These are phyloP conservation scores for Rhincodon typus DNA, from an alignment of 2,797 vertebrate genomes.

Conservation along the genomic window DNA sequence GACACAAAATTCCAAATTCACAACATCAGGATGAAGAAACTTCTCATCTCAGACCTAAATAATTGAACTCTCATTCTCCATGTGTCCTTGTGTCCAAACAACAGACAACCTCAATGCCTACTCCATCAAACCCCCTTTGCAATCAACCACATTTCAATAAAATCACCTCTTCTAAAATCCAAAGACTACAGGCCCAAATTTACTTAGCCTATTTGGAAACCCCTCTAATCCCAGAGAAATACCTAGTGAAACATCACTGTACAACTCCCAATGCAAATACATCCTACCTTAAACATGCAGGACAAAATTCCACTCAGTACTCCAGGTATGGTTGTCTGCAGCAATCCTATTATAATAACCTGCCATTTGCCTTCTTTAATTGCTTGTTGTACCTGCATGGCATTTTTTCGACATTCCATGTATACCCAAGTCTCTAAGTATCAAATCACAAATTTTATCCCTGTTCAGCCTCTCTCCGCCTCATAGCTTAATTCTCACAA, in stretches of 20 bases:
- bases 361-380: not conserved
- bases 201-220: not conserved
- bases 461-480: too few relatives aligned
- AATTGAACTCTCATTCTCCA: not conserved
- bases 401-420: too few relatives aligned
- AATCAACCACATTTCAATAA: not conserved
- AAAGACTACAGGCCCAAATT: not conserved
- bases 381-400: too few relatives aligned
- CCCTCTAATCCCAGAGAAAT: not conserved
- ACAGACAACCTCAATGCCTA: not conserved
- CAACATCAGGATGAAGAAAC: not conserved
- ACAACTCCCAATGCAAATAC: not conserved
- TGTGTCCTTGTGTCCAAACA: not conserved
- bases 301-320: not conserved
- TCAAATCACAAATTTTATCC: too few relatives aligned
- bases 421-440: too few relatives aligned
- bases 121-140: not conserved
- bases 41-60: not conserved
- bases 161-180: not conserved
- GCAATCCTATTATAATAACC: not conserved
- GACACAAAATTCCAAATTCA: not conserved
- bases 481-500: too few relatives aligned
- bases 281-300: not conserved
- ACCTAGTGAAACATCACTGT: not conserved
- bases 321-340: not conserved